Evolutionary conservation across 92 coral and sea anemone genomes (phyloP).

Genomic region (Nematostella vectensis): DNA sequence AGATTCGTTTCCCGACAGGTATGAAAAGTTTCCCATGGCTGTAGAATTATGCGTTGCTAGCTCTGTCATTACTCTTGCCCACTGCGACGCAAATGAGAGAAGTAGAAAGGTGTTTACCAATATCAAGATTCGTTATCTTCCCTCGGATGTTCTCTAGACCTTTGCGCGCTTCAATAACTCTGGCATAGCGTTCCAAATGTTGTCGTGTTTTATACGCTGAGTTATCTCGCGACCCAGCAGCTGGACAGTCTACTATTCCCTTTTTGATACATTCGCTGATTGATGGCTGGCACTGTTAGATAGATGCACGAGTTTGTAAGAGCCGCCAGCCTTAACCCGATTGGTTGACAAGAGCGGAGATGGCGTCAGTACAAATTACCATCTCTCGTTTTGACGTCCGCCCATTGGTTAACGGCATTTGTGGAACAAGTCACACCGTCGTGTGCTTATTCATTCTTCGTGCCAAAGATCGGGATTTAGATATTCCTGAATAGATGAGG

Average conservation of each 20-base stretch:
- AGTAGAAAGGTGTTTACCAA: no score
- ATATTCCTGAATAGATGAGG: no score
- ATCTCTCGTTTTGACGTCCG: neutral
- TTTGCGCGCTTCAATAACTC: neutral
- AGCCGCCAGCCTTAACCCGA: slow-evolving; percentile 2
- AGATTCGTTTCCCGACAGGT: neutral
- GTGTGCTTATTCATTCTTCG: neutral
- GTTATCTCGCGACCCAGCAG: neutral
- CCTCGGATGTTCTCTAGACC: no score
- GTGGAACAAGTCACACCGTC: neutral
- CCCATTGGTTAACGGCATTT: neutral
- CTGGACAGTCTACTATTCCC: slow-evolving; percentile 14
- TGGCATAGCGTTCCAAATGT: neutral
- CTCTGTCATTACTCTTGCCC: no score
- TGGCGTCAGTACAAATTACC: slow-evolving; percentile 3
- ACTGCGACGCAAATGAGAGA: no score
- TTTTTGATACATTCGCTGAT: slow-evolving; percentile 11
- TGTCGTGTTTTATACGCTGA: neutral
- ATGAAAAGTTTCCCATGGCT: neutral
- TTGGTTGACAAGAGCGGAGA: neutral
- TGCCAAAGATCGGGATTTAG: no score
- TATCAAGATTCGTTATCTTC: no score
- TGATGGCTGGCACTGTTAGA: slow-evolving; percentile 15
- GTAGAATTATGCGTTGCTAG: no score
- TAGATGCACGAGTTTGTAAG: slow-evolving; percentile 23